A percentile compares a stretch with the other conserved stretches of the same genome.
Evolutionary conservation across 92 coral and sea anemone species (phyloP).

Genomic region (Isaurus tuberculatus): DNA sequence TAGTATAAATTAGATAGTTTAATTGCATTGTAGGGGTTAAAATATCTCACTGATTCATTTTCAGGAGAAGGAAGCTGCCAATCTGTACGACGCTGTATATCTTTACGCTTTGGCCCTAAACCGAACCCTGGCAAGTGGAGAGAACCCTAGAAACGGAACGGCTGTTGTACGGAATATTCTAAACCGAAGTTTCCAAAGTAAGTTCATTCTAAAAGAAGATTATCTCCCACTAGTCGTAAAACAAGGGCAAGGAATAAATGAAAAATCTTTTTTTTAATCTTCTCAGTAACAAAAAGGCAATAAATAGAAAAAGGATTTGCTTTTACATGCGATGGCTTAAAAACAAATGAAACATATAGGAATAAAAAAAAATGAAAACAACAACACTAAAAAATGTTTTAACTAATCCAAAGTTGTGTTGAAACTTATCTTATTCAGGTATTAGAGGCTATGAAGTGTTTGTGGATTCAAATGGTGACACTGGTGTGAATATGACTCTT

Average conservation of each 20-base stretch:
- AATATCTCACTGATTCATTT: neutral
- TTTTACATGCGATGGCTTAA: neutral
- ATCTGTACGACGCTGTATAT: conserved; percentile 75
- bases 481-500: conserved; percentile 82
- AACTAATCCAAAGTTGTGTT: no score
- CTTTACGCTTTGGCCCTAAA: conserved; percentile 83
- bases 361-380: no score
- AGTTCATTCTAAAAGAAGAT: neutral
- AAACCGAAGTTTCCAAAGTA: conserved; percentile 68
- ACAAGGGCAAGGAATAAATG: no score
- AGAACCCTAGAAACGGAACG: conserved; percentile 67
- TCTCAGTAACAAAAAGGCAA: no score
- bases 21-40: no score
- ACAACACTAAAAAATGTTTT: no score
- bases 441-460: conserved; percentile 77
- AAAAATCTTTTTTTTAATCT: no score
- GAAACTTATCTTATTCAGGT: conserved; percentile 60
- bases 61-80: conserved; percentile 62
- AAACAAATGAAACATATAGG: neutral
- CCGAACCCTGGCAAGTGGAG: conserved; percentile 67
- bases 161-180: conserved; percentile 60
- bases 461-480: conserved; percentile 84
- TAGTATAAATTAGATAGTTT: no score
- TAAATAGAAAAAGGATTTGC: no score
- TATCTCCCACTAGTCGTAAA: neutral